Conservation (phyloP, 2,113 vertebrate genomes). For the Oryctolagus cuniculus region DNA sequence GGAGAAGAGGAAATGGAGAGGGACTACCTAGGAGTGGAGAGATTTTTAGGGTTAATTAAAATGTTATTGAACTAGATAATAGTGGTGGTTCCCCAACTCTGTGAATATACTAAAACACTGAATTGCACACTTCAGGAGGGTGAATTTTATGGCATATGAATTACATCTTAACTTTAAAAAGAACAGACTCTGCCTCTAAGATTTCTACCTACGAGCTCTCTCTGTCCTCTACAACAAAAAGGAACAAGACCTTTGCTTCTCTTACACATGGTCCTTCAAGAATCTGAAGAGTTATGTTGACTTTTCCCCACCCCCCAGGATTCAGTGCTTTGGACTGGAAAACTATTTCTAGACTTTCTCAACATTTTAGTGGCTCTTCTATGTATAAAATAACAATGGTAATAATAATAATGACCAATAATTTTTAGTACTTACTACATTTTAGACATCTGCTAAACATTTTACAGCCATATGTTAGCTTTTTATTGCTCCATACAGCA, state of each 20-base stretch:
- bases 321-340: neutral
- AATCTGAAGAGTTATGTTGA: neutral
- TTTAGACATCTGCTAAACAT: neutral
- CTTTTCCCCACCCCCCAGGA: neutral
- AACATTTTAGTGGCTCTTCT: neutral
- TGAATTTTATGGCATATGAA: neutral
- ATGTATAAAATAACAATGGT: neutral
- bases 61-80: neutral
- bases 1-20: neutral
- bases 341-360: neutral
- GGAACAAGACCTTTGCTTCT: neutral
- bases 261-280: neutral
- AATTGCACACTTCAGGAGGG: slow-evolving; percentile 17
- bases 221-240: neutral
- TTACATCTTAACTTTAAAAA: neutral
- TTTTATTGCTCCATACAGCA: neutral
- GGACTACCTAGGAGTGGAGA: neutral
- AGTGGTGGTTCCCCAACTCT: neutral
- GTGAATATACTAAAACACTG: slow-evolving; percentile 1
- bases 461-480: neutral
- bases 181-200: neutral
- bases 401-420: neutral
- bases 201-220: neutral
- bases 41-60: neutral
- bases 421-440: slow-evolving; percentile 19